Percentiles rank a stretch among this genome's conserved stretches.
Evolutionary conservation across 1,140 invertebrate species (phyloP).

Genomic region (Venturia canescens): DNA sequence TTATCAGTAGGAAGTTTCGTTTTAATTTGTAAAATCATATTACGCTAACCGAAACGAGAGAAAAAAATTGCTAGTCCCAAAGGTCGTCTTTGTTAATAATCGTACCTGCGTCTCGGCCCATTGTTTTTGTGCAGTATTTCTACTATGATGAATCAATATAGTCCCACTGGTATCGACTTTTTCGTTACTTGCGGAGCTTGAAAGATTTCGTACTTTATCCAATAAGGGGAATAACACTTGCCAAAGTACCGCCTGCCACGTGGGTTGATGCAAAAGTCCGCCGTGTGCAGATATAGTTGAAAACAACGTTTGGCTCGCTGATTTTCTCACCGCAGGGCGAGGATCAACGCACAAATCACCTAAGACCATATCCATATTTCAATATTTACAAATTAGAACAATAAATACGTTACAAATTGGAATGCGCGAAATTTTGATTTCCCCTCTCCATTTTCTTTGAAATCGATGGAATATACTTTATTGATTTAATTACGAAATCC

Average conservation of each 20-base stretch:
- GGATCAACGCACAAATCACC: conserved; percentile 96
- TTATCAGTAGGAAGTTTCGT: too few relatives aligned
- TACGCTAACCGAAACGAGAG: conserved; percentile 28
- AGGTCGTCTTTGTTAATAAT: neutral
- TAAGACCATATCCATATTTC: conserved; percentile 57
- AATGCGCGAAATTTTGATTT: neutral
- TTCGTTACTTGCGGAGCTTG: conserved; percentile 94
- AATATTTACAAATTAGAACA: too few relatives aligned
- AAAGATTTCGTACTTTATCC: conserved; percentile 93
- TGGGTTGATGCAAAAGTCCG: conserved; percentile 88
- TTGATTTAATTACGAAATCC: too few relatives aligned
- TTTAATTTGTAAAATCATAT: too few relatives aligned
- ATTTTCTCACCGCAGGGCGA: conserved; percentile 96
- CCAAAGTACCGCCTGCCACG: conserved; percentile 94
- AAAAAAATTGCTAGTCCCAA: conserved; percentile 17
- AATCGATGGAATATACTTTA: too few relatives aligned
- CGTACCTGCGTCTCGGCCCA: conserved; percentile 98
- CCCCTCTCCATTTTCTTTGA: too few relatives aligned
- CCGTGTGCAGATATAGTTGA: conserved; percentile 98
- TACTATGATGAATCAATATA: conserved; percentile 98
- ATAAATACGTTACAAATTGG: too few relatives aligned
- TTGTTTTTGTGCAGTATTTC: conserved; percentile 99
- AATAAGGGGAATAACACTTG: conserved; percentile 96
- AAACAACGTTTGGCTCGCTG: conserved; percentile 98
- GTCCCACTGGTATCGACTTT: conserved; percentile 95